Conservation (phyloP, 2,888 invertebrate species). For the Trilocha varians region DNA sequence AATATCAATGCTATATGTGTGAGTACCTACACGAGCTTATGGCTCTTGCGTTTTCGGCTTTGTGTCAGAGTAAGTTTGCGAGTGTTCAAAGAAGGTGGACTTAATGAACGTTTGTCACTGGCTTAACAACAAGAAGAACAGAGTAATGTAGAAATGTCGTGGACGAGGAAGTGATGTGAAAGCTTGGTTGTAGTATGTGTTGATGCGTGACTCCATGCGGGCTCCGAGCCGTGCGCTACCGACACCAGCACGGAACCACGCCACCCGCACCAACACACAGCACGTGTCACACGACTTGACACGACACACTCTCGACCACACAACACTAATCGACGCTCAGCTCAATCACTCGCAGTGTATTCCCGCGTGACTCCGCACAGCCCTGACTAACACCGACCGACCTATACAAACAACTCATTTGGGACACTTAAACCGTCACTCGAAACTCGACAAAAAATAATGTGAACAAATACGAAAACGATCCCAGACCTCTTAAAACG, state of each 20-base stretch:
- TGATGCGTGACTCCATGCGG: not conserved
- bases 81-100: no score
- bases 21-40: no score
- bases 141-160: not conserved
- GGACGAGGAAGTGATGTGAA: not conserved
- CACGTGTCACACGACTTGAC: not conserved
- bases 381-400: no score
- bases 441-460: slow-evolving; percentile 46
- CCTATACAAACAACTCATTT: slow-evolving; percentile 64
- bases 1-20: no score
- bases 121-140: no score
- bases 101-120: no score
- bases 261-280: slow-evolving; percentile 5
- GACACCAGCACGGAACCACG: slow-evolving; percentile 5
- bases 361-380: no score
- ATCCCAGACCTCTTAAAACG: slow-evolving; percentile 45
- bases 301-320: not conserved
- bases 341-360: no score
- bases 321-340: no score
- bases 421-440: slow-evolving; percentile 58
- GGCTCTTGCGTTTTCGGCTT: no score
- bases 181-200: slow-evolving; percentile 1
- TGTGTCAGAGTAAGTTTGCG: no score
- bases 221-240: not conserved
- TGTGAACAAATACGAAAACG: slow-evolving; percentile 52